Percentiles rank a stretch among this genome's conserved stretches.
These are phyloP conservation scores for Procambarus clarkii DNA, from an alignment of 1,140 invertebrate species.

Conservation along the genomic window DNA sequence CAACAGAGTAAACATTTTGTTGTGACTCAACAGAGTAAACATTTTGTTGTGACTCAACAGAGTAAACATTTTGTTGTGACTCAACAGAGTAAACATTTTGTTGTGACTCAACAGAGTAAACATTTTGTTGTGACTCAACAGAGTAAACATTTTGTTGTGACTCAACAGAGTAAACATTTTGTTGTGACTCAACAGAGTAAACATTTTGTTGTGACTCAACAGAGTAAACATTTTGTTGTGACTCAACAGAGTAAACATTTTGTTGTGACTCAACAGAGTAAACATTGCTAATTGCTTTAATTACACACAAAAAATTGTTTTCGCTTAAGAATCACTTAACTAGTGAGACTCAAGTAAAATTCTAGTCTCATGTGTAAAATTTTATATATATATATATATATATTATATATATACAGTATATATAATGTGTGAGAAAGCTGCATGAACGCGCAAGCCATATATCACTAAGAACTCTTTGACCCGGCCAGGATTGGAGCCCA, in stretches of 20 bases:
- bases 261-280: neutral
- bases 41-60: neutral
- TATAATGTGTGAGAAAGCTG: no score
- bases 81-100: neutral
- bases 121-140: neutral
- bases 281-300: no score
- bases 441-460: no score
- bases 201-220: neutral
- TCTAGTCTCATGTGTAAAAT: no score
- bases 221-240: neutral
- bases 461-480: no score
- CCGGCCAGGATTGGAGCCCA: no score
- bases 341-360: no score
- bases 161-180: neutral
- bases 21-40: neutral
- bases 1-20: neutral
- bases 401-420: no score
- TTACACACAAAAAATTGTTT: no score
- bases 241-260: neutral
- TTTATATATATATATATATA: no score
- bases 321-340: no score
- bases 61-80: neutral
- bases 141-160: neutral
- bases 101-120: neutral
- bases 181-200: neutral